phyloP scores from a whole-genome alignment of 2,113 vertebrate genomes.

The Climacteris rufus region DNA sequence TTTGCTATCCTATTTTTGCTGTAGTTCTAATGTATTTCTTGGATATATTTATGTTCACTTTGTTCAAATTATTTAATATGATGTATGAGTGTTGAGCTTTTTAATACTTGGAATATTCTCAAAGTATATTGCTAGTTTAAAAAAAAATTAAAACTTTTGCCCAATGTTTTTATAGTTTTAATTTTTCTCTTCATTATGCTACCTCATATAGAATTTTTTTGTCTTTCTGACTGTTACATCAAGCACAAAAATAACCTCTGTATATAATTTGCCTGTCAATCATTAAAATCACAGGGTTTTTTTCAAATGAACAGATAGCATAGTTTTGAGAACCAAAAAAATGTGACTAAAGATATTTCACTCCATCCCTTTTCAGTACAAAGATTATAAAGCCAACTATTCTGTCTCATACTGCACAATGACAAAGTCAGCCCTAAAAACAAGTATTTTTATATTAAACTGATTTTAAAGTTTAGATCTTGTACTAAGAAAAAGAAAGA shows the following conservation, averaged over 20 bases:
- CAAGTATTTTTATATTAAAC: background rate
- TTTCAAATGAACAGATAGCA: background rate
- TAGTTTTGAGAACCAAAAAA: background rate
- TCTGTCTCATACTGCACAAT: background rate
- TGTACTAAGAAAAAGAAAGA: background rate
- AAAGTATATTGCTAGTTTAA: background rate
- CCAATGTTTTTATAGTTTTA: background rate
- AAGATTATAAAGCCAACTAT: background rate
- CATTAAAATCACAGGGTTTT: background rate
- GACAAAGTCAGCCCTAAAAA: background rate
- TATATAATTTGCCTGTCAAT: background rate
- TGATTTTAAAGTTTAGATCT: background rate
- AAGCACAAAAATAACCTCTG: background rate
- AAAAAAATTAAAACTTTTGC: background rate
- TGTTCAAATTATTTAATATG: background rate
- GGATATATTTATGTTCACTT: background rate
- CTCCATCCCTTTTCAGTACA: background rate
- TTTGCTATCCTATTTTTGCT: slow-evolving; percentile 10
- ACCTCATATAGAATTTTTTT: background rate
- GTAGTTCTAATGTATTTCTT: background rate
- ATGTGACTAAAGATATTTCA: background rate
- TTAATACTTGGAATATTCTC: slow-evolving; percentile 14
- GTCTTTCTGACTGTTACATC: background rate
- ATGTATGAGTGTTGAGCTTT: background rate
- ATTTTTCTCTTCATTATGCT: background rate